Evolutionary conservation across 2,797 vertebrate genomes (phyloP), one percentile per base, ranked within the genome.

Genomic region (Pantherophis alleghaniensis): DNA sequence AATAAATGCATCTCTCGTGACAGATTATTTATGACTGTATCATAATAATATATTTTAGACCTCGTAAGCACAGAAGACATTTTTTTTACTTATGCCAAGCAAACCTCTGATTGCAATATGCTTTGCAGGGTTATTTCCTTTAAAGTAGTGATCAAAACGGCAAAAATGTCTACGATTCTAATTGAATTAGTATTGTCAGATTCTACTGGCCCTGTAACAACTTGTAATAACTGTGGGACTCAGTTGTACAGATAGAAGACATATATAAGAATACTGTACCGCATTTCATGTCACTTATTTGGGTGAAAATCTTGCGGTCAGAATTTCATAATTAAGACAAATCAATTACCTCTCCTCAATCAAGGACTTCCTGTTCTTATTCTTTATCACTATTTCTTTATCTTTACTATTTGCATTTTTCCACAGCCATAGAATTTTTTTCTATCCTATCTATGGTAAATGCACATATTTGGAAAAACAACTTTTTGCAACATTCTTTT

Each of bases 1-100:
- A 94, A 61, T 91, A 79, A 91, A 92, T 92, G 94, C 92, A 90
- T 96, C 93, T 92, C 93, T 96, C 92, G 92, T 87, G 87, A 91
- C 92, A 92, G 94, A 90, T 96, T 95, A 96, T 92, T 96, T 96
- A 94, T 93, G 63, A 88, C 9, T 90, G 88, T 26, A 92, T 89
- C 88, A 59, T 60, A 89, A 69, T 90, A 92, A 92, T 94, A 86
- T 92, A 51, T 93, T 86, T 91, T 63, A 18, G 87, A 91, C 74
- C 92, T 96, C 92, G 11, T 42, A 92, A 91, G 60, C 91, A 95
- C 94, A 92, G 53, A 91, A 92, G 59, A 90, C 26, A 63, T 86
- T 89, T 93, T 91, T 88, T 10, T 12, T 83, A 83, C 57, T 86
- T 74, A 83, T 42, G 47, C 57, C 37, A 16, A 28, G 7, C 53